Evolutionary conservation across 2,888 invertebrate species (phyloP).

Genomic region (Ormia ochracea): DNA sequence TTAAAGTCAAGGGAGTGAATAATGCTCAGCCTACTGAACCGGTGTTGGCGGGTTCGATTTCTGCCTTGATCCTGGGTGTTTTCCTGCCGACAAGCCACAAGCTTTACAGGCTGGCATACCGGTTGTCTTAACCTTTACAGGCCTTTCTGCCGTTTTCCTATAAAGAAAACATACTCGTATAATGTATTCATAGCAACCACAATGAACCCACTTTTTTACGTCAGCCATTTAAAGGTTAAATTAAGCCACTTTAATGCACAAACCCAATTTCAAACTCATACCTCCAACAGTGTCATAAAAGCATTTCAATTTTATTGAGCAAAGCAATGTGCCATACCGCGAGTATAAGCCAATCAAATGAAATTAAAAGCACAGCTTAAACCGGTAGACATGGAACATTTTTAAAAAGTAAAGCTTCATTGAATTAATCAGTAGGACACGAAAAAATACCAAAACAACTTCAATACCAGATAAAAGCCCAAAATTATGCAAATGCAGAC

Average conservation of each 20-base stretch:
- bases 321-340: not conserved
- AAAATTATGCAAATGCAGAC: conserved; percentile 45
- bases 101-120: too few relatives aligned
- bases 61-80: too few relatives aligned
- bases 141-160: too few relatives aligned
- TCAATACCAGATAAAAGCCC: conserved; percentile 2
- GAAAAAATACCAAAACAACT: not conserved
- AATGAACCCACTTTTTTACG: not conserved
- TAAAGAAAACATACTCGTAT: too few relatives aligned
- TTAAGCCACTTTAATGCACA: not conserved
- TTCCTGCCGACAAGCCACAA: too few relatives aligned
- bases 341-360: conserved; percentile 7
- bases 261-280: not conserved
- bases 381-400: conserved; percentile 55
- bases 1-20: too few relatives aligned
- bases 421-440: conserved; percentile 43
- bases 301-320: conserved; percentile 26
- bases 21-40: too few relatives aligned
- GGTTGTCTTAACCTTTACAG: too few relatives aligned
- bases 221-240: conserved; percentile 26
- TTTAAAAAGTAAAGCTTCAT: conserved; percentile 47
- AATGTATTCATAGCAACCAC: not conserved
- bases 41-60: too few relatives aligned
- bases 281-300: conserved; percentile 23
- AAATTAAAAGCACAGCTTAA: conserved; percentile 38